Base-by-base conservation (phyloP, 2,888 invertebrate species). In the Nesidiocoris tenuis region DNA sequence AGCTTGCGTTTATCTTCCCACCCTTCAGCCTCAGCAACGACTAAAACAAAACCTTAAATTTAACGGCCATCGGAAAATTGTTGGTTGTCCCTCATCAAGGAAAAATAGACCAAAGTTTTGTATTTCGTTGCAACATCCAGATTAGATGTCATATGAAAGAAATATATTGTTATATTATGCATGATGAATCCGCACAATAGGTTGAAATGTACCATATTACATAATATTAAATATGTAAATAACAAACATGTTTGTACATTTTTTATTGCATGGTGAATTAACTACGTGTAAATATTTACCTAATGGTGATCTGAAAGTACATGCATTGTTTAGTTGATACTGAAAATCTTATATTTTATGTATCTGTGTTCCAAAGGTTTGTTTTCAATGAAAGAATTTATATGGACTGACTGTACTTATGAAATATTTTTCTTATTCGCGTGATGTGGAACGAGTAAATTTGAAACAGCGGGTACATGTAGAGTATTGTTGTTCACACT, bases 351-450 rank as follows among this genome's bases (percentile, higher is more conserved):
- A 55, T 67, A 67, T 67, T 67, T 67, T 67, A 67, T 65, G 65
- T 67, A 56, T 56, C 1, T 55, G 22, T 54, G n/a, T n/a, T n/a
- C n/a, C n/a, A n/a, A 55, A 54, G 18, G 39, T 67, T 56, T 18
- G 16, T 67, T 67, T 67, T 56, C 22, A 67, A 67, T 55, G 12
- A 39, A 39, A 39, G 12, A 39, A 39, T 39, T 39, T 59, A 24
- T 59, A 61, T 59, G 61, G 59, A 70, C 70, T 70, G 70, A 70
- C 59, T 59, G 70, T 24, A 59, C 7, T 70, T 70, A 56, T 57
- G 25, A 70, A 70, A 70, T 70, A 70, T 70, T 70, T 70, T 70
- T 70, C 70, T 25, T 70, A 70, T 19, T 59, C 70, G 59, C 70
- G 17, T 24, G 19, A 57, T 54, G 39, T 54, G 22, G 18, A 21